A percentile compares a stretch with the other conserved stretches of the same genome.
phyloP scores from a whole-genome alignment of 2,888 invertebrate genomes.

The Diarsia dahlii region DNA sequence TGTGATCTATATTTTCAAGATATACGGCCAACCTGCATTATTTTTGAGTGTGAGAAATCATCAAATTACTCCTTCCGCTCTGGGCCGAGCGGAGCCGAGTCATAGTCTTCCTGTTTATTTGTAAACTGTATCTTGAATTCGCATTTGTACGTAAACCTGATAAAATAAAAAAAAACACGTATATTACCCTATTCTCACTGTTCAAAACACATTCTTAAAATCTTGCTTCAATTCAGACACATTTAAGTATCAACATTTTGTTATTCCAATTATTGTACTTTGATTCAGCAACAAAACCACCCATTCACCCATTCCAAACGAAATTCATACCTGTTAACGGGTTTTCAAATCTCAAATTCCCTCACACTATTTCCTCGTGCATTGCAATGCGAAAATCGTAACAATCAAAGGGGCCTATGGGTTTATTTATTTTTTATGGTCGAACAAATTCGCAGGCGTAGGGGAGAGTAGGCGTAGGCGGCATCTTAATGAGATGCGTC shows the following conservation, averaged over 20 bases:
- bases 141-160: too few species aligned
- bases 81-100: too few species aligned
- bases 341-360: background rate
- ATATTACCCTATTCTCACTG: too few species aligned
- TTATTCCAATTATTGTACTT: slow-evolving; percentile 15
- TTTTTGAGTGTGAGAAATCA: too few species aligned
- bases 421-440: slow-evolving; percentile 85
- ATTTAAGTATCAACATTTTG: background rate
- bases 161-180: too few species aligned
- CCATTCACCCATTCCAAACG: background rate
- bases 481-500: slow-evolving; percentile 86
- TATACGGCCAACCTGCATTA: too few species aligned
- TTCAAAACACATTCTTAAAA: background rate
- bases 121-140: too few species aligned
- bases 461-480: slow-evolving; percentile 68
- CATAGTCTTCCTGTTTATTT: background rate
- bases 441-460: slow-evolving; percentile 76
- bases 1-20: background rate
- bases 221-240: background rate
- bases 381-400: slow-evolving; percentile 58
- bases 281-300: slow-evolving; percentile 25
- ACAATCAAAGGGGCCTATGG: slow-evolving; percentile 69
- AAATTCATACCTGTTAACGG: background rate
- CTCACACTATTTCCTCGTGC: slow-evolving; percentile 8
- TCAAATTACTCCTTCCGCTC: too few species aligned